These are phyloP conservation scores for Brachypodius melanocephalos DNA, from an alignment of 2,113 vertebrate species.

Conservation along the genomic window DNA sequence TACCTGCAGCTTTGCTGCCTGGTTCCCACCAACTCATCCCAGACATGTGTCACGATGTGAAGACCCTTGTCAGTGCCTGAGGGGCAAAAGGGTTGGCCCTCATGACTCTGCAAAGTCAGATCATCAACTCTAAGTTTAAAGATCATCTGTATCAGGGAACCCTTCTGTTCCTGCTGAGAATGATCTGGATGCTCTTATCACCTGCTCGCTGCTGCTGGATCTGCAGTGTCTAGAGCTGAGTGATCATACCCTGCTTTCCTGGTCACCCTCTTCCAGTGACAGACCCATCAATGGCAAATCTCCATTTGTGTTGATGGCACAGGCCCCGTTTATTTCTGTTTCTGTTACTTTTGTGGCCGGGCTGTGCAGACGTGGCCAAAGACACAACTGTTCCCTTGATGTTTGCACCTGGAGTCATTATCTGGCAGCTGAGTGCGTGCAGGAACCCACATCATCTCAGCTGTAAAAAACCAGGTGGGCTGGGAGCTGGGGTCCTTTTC, in stretches of 20 bases:
- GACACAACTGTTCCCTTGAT: not conserved
- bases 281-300: not conserved
- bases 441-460: not conserved
- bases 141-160: not conserved
- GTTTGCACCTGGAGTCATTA: not conserved
- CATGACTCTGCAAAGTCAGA: not conserved
- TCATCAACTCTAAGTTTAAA: not conserved
- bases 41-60: not conserved
- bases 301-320: not conserved
- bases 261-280: not conserved
- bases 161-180: not conserved
- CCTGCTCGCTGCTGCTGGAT: not conserved
- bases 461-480: not conserved
- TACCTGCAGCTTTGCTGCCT: not conserved
- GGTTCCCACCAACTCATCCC: not conserved
- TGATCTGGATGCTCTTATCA: not conserved
- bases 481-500: not conserved
- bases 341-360: not conserved
- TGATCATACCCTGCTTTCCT: rapidly evolving
- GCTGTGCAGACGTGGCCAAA: not conserved
- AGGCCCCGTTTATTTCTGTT: not conserved
- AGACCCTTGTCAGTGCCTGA: not conserved
- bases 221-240: not conserved
- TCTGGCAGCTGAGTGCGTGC: not conserved
- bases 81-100: not conserved